Percentiles rank a stretch among this genome's conserved stretches.
phyloP scores from a whole-genome alignment of 2,113 vertebrate genomes.

The Tupaia chinensis region DNA sequence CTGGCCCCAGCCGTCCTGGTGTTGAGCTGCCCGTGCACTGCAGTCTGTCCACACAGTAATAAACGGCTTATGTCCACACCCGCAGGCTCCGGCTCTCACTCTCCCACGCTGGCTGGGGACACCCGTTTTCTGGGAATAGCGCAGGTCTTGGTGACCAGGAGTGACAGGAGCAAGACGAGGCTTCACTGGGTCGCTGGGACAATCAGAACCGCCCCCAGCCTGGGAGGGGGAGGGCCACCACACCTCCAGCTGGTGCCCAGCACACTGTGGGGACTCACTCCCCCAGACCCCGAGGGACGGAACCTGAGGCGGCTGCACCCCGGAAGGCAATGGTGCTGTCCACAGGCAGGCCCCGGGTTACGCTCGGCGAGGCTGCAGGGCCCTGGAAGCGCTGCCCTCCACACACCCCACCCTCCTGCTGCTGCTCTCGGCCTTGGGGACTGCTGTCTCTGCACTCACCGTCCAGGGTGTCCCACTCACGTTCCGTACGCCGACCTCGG shows the following conservation, averaged over 20 bases:
- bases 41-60: conserved; percentile 93
- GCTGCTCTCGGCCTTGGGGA: too few species aligned
- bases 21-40: conserved; percentile 72
- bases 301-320: too few species aligned
- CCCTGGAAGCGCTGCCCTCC: too few species aligned
- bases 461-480: too few species aligned
- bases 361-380: too few species aligned
- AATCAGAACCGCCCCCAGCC: background rate
- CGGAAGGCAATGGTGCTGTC: too few species aligned
- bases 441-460: too few species aligned
- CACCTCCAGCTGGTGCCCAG: fast-evolving
- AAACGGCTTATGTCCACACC: conserved; percentile 92
- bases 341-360: too few species aligned
- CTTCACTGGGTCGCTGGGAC: background rate
- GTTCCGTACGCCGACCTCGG: too few species aligned
- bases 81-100: conserved; percentile 25
- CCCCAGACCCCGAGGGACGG: fast-evolving
- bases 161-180: fast-evolving
- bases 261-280: background rate
- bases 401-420: too few species aligned
- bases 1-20: conserved; percentile 86
- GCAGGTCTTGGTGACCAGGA: too few species aligned
- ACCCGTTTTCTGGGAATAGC: background rate
- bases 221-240: background rate
- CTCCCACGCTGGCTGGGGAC: fast-evolving